Evolutionary conservation across 2,797 vertebrate genomes (phyloP).

Genomic region (Mycteria americana): DNA sequence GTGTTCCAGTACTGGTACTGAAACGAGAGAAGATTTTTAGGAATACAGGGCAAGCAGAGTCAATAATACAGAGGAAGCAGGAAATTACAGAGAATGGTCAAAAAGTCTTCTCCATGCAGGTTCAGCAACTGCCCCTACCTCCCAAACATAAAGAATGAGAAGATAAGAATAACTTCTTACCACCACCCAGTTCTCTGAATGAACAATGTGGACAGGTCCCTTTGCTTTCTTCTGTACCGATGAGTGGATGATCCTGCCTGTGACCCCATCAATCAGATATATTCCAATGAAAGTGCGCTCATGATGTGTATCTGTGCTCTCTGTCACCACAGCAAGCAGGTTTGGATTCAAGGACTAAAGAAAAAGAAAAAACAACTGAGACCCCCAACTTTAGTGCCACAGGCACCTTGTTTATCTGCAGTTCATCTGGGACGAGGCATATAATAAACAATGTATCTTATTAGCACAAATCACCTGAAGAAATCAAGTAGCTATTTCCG

Average conservation of each 20-base stretch:
- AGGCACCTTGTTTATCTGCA: not conserved
- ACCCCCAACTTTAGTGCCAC: not conserved
- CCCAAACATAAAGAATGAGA: rapidly evolving
- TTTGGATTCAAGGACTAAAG: conserved; percentile 95
- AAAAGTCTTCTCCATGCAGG: not conserved
- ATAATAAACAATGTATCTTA: not conserved
- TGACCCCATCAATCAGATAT: conserved; percentile 91
- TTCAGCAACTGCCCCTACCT: not conserved
- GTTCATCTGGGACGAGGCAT: not conserved
- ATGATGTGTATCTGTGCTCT: conserved; percentile 89
- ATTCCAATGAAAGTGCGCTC: conserved; percentile 93
- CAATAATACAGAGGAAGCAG: rapidly evolving
- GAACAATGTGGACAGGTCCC: conserved; percentile 92
- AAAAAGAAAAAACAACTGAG: not conserved
- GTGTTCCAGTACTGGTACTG: conserved; percentile 98
- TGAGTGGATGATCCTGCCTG: conserved; percentile 93
- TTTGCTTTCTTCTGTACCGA: conserved; percentile 92
- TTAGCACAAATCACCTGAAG: not conserved
- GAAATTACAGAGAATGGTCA: not conserved
- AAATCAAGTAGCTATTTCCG: not conserved
- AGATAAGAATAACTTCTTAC: conserved; percentile 73
- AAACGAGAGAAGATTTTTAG: not conserved
- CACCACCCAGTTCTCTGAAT: conserved; percentile 99
- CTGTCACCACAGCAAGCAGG: conserved; percentile 91
- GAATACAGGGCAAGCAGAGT: rapidly evolving